Conservation (phyloP, 2,113 vertebrate genomes). For the Urocynchramus pylzowi region DNA sequence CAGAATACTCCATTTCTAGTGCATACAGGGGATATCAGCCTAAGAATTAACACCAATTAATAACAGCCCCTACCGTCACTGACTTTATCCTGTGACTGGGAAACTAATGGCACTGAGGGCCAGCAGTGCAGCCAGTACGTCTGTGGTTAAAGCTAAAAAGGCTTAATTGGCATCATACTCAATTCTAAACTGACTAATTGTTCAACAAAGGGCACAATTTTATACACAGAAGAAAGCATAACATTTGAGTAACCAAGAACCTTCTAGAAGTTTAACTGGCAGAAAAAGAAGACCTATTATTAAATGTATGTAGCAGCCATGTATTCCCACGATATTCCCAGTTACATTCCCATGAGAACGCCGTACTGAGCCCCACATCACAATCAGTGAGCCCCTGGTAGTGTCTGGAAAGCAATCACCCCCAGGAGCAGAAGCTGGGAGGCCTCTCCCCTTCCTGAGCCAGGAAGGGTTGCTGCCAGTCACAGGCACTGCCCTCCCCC, state of each 20-base stretch:
- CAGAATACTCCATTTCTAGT: not conserved
- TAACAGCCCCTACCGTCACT: not conserved
- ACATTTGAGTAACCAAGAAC: not conserved
- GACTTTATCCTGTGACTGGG: not conserved
- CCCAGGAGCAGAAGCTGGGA: not conserved
- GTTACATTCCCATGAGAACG: accelerated
- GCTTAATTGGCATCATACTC: not conserved
- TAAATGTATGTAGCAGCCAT: not conserved
- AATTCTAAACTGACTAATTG: not conserved
- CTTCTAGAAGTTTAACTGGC: not conserved
- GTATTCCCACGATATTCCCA: not conserved
- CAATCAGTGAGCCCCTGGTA: accelerated
- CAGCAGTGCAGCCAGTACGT: not conserved
- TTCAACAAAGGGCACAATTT: not conserved
- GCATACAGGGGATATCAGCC: not conserved
- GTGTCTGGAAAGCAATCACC: not conserved
- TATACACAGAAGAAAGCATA: not conserved
- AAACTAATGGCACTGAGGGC: not conserved
- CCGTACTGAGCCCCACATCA: accelerated
- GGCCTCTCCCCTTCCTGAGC: not conserved
- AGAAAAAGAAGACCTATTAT: not conserved
- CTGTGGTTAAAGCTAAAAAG: not conserved
- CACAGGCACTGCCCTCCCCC: not conserved
- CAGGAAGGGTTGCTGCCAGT: not conserved
- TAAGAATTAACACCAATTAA: not conserved